Conservation (phyloP, 2,888 invertebrate genomes). For the Antheraea yamamai region DNA sequence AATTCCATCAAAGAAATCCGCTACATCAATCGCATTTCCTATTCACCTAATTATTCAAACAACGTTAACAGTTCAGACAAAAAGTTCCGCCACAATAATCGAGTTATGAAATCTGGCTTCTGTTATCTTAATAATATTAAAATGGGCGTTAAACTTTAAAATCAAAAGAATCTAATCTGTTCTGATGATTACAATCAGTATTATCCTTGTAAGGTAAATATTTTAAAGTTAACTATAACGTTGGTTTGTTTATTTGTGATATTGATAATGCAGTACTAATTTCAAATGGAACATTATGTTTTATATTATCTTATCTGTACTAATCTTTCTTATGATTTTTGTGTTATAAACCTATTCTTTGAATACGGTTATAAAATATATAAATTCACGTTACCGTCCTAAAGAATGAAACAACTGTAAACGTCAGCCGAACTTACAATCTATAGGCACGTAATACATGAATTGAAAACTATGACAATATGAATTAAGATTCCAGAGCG, state of each 20-base stretch:
- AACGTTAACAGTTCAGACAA: neutral
- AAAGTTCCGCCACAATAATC: neutral
- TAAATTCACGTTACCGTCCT: too few species aligned
- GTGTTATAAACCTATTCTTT: too few species aligned
- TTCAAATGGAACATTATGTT: too few species aligned
- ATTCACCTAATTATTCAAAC: neutral
- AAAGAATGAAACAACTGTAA: too few species aligned
- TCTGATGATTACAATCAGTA: neutral
- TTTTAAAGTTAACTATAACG: neutral
- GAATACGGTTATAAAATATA: too few species aligned
- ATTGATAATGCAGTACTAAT: too few species aligned
- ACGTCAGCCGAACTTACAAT: too few species aligned
- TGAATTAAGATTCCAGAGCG: too few species aligned
- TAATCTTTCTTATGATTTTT: too few species aligned
- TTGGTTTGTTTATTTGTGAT: neutral
- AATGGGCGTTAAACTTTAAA: neutral
- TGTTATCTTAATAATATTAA: neutral
- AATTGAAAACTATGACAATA: too few species aligned
- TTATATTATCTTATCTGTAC: too few species aligned
- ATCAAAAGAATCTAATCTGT: neutral
- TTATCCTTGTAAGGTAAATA: neutral
- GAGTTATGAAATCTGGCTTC: neutral
- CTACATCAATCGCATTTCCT: neutral
- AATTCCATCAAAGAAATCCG: neutral
- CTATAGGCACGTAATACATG: too few species aligned